Conservation (phyloP, 1,140 invertebrate species). For the Mactra quadrangularis region DNA sequence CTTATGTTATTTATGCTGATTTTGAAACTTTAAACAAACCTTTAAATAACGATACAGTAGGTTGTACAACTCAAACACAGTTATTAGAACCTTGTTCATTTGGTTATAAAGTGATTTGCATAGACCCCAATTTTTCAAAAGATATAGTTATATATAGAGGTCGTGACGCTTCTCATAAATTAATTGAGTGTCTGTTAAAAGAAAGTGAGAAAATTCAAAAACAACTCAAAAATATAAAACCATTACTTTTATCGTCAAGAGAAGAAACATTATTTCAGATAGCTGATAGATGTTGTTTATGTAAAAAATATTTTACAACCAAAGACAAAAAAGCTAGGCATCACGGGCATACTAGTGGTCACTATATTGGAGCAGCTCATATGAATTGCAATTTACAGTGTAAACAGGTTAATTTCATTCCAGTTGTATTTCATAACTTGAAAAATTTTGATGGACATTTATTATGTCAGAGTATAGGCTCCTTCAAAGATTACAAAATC, state of each 20-base stretch:
- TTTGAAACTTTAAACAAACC: conserved; percentile 58
- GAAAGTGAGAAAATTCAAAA: conserved; percentile 22
- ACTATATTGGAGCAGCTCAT: conserved; percentile 51
- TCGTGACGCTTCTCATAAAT: conserved; percentile 31
- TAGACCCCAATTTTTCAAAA: conserved; percentile 27
- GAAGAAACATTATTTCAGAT: conserved; percentile 32
- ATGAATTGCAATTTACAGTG: conserved; percentile 57
- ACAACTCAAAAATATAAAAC: conserved; percentile 38
- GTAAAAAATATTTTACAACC: conserved; percentile 58
- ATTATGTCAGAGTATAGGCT: conserved; percentile 74
- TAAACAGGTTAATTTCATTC: conserved; percentile 67
- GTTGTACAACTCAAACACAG: conserved; percentile 26
- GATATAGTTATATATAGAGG: conserved; percentile 39
- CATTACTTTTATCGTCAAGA: conserved; percentile 9
- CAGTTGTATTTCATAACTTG: conserved; percentile 83
- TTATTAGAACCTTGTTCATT: conserved; percentile 52
- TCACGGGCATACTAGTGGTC: conserved; percentile 48
- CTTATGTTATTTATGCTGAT: conserved; percentile 51
- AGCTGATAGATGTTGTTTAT: conserved; percentile 39
- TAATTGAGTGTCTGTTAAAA: conserved; percentile 47
- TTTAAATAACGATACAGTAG: conserved; percentile 1
- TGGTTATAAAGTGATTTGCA: conserved; percentile 50
- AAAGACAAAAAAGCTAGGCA: conserved; percentile 44
- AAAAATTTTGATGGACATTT: conserved; percentile 82
- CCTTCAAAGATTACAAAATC: conserved; percentile 71